Evolutionary conservation across 2,888 invertebrate species (phyloP).

Genomic region (Drosophila leonis): DNA sequence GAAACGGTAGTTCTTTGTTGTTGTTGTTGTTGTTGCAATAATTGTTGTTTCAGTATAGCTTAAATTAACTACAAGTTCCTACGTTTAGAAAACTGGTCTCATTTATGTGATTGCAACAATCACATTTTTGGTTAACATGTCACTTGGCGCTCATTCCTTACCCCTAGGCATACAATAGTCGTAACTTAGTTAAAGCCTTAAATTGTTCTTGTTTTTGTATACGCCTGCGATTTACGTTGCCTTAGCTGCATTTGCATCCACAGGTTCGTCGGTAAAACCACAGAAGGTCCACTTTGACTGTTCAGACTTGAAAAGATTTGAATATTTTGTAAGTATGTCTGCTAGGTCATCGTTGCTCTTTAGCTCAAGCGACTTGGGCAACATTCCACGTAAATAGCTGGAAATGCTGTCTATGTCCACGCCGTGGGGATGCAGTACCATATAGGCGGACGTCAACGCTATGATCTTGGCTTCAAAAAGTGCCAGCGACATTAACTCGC

Average conservation of each 20-base stretch:
- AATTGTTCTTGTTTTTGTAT: slow-evolving; percentile 59
- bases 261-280: slow-evolving; percentile 84
- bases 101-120: slow-evolving; percentile 69
- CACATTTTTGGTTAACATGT: slow-evolving; percentile 62
- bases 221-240: slow-evolving; percentile 27
- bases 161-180: slow-evolving; percentile 52
- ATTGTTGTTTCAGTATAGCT: slow-evolving; percentile 32
- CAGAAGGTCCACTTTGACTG: slow-evolving; percentile 92
- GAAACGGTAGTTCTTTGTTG: slow-evolving; percentile 71
- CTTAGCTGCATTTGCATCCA: slow-evolving; percentile 34
- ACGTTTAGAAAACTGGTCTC: slow-evolving; percentile 73
- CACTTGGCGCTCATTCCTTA: slow-evolving; percentile 46
- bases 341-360: slow-evolving; percentile 91
- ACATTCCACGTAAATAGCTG: slow-evolving; percentile 92
- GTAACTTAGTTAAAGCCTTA: slow-evolving; percentile 73
- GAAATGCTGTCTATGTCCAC: slow-evolving; percentile 96
- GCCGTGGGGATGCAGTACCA: slow-evolving; percentile 95
- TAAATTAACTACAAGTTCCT: slow-evolving; percentile 43
- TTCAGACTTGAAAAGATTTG: slow-evolving; percentile 92
- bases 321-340: slow-evolving; percentile 91
- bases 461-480: slow-evolving; percentile 90
- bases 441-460: slow-evolving; percentile 94
- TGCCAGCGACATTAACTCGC: slow-evolving; percentile 44
- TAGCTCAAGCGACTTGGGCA: slow-evolving; percentile 88
- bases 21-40: slow-evolving; percentile 35